These are phyloP conservation scores for Lasioglossum pauxillum DNA, from an alignment of 2,888 invertebrate species.

Conservation along the genomic window DNA sequence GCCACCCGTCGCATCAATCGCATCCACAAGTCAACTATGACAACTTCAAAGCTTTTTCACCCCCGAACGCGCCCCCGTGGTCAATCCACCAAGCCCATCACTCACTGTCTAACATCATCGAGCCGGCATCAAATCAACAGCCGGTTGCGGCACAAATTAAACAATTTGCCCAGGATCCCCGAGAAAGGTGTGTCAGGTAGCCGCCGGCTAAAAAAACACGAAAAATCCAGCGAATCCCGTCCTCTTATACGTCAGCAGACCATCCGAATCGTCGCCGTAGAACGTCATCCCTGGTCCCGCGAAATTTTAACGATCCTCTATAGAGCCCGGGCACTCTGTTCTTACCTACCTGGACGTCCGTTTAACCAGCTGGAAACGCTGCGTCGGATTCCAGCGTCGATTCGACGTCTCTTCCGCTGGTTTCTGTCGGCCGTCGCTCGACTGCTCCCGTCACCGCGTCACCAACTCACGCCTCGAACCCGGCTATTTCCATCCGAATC, in stretches of 20 bases:
- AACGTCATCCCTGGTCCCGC: conserved; percentile 37
- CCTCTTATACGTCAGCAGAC: neutral
- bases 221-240: conserved; percentile 1
- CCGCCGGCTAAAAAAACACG: conserved; percentile 1
- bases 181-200: conserved; percentile 21
- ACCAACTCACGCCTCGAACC: conserved; percentile 38
- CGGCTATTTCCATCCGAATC: conserved; percentile 58
- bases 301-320: conserved; percentile 79
- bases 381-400: conserved; percentile 73
- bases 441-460: conserved; percentile 31
- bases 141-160: neutral
- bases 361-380: conserved; percentile 76
- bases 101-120: neutral
- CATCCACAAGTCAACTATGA: neutral
- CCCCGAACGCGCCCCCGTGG: neutral
- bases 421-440: conserved; percentile 48
- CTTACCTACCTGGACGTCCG: conserved; percentile 77
- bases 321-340: conserved; percentile 32
- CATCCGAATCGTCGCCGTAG: neutral
- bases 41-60: neutral
- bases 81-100: neutral
- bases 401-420: conserved; percentile 30
- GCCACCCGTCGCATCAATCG: neutral
- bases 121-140: neutral
- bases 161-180: neutral